A percentile compares a stretch with the other conserved stretches of the same genome.
phyloP scores from a whole-genome alignment of 2,888 invertebrate genomes.

The Matsumyia berberina region DNA sequence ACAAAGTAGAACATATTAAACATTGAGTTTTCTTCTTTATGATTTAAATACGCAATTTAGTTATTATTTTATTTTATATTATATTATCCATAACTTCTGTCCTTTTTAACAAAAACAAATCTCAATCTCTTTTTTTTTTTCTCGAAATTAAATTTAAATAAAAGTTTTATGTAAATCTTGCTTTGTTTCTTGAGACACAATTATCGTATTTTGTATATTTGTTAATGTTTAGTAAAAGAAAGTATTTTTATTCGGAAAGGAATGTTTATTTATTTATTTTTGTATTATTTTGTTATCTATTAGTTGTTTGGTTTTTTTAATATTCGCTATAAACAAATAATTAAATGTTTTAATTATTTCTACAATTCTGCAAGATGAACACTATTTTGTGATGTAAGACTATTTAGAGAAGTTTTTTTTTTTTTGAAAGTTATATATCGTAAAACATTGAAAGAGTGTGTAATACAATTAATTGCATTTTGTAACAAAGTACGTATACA shows the following conservation, averaged over 20 bases:
- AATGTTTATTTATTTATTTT: constrained; percentile 42
- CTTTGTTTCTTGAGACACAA: constrained; percentile 21
- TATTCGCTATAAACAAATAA: constrained; percentile 1
- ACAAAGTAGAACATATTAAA: no score
- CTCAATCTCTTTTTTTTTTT: constrained; percentile 4
- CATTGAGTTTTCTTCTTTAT: not conserved
- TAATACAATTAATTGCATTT: constrained; percentile 30
- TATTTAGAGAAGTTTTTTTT: not conserved
- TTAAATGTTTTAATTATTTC: constrained; percentile 10
- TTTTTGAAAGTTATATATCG: not conserved
- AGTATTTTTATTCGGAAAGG: constrained; percentile 27
- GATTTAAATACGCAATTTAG: constrained; percentile 11
- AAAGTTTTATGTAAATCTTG: not conserved
- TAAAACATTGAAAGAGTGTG: not conserved
- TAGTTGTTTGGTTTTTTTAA: constrained; percentile 31
- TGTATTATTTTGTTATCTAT: not conserved
- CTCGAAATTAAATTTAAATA: constrained; percentile 1
- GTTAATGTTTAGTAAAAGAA: constrained; percentile 28
- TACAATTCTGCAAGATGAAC: constrained; percentile 6
- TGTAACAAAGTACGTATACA: constrained; percentile 13
- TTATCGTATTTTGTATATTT: constrained; percentile 19
- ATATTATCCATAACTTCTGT: constrained; percentile 22
- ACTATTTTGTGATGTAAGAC: constrained; percentile 28
- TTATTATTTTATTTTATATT: not conserved
- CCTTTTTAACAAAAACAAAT: constrained; percentile 24